Percentiles rank a stretch among this genome's conserved stretches.
phyloP scores from a whole-genome alignment of 2,797 vertebrate species.

The Coregonus suidteri region DNA sequence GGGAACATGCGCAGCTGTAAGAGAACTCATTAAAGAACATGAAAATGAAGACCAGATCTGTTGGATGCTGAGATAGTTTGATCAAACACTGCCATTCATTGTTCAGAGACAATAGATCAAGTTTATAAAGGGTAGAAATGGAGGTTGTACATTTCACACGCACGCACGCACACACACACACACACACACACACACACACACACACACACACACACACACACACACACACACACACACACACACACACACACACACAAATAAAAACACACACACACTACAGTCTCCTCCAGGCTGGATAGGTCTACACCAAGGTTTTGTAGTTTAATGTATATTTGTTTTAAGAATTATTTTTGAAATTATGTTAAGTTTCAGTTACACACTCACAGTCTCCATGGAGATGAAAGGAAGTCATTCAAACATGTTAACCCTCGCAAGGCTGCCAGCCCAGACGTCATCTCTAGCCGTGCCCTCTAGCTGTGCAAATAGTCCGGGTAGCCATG shows the following conservation, averaged over 20 bases:
- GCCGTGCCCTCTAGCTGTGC: no score
- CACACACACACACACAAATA: neutral
- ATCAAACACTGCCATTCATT: neutral
- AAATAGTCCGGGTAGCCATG: no score
- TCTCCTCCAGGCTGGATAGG: neutral
- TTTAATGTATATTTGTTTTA: neutral
- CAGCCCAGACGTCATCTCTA: no score
- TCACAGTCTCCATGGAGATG: no score
- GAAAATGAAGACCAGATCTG: neutral
- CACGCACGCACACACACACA: conserved; percentile 3
- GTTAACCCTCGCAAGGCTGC: no score
- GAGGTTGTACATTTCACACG: neutral
- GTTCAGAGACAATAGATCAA: neutral
- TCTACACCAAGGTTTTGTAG: neutral
- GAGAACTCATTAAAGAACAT: neutral
- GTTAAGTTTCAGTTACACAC: no score
- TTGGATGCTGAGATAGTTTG: neutral
- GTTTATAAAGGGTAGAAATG: neutral
- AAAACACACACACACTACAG: neutral
- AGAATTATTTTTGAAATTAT: neutral
- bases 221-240: neutral
- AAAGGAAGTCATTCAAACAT: no score
- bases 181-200: conserved; percentile 12
- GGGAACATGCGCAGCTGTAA: no score
- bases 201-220: neutral